A percentile compares a stretch with the other conserved stretches of the same genome.
phyloP scores from a whole-genome alignment of 2,797 vertebrate genomes.

The Ceryle rudis region DNA sequence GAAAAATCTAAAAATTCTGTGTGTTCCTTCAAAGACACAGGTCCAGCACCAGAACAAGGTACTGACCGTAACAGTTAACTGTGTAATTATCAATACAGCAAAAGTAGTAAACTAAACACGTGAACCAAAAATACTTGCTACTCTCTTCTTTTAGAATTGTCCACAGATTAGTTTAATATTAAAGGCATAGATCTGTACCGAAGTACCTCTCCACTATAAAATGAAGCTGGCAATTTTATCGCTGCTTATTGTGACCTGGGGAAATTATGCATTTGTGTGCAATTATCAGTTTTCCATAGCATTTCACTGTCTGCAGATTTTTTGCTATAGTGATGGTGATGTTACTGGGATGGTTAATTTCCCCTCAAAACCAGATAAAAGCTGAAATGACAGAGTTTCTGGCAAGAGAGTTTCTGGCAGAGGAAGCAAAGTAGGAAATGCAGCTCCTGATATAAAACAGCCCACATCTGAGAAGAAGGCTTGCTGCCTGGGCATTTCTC shows the following conservation, averaged over 20 bases:
- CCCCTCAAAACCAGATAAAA: conserved; percentile 21
- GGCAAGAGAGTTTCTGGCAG: conserved; percentile 51
- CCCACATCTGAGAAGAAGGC: neutral
- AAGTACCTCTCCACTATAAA: neutral
- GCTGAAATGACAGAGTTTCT: conserved; percentile 45
- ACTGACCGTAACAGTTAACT: neutral
- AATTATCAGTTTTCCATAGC: conserved; percentile 9
- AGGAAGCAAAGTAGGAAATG: conserved; percentile 43
- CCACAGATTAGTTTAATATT: neutral
- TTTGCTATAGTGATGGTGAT: neutral
- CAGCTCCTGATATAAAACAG: conserved; percentile 39
- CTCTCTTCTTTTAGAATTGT: neutral
- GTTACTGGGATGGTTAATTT: conserved; percentile 22
- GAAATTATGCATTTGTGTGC: neutral
- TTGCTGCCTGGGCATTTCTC: conserved; percentile 33
- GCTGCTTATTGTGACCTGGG: neutral
- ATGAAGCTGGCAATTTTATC: neutral
- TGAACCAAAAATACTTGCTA: neutral
- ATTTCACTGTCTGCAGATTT: conserved; percentile 17
- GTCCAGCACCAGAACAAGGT: neutral
- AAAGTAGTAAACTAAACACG: neutral
- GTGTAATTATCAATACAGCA: neutral
- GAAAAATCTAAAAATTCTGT: neutral
- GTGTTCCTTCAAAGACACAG: neutral
- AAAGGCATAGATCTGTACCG: neutral